Percentiles rank a stretch among this genome's conserved stretches.
Conservation (phyloP, 2,113 vertebrate species). For the Leucosticte australis region DNA sequence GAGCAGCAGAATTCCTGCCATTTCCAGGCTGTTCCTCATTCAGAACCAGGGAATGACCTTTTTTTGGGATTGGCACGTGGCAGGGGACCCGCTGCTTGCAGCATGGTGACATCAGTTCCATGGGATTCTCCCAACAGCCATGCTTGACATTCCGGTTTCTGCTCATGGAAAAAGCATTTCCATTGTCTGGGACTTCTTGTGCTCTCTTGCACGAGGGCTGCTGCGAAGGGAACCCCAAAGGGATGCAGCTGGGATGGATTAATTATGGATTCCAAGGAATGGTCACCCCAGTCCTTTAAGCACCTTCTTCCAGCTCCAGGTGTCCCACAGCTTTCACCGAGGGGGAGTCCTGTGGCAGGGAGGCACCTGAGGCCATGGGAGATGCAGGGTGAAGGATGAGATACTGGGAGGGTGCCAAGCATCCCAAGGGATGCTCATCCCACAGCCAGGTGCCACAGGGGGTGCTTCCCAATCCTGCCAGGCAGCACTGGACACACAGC, state of each 20-base stretch:
- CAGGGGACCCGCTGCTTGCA: not conserved
- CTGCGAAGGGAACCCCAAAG: constrained; percentile 2
- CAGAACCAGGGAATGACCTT: not conserved
- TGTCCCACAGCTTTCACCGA: accelerated
- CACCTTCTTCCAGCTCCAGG: not conserved
- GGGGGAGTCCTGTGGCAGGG: not conserved
- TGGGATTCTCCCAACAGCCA: not conserved
- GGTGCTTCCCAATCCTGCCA: not conserved
- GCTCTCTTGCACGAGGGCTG: not conserved
- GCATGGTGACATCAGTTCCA: not conserved
- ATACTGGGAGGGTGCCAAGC: not conserved
- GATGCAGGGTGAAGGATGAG: not conserved
- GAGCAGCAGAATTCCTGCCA: not conserved
- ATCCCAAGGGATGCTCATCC: not conserved
- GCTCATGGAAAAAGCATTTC: constrained; percentile 48
- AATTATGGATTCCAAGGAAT: not conserved
- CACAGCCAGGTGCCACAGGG: accelerated
- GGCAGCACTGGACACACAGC: not conserved
- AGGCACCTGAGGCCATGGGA: not conserved
- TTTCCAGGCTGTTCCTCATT: not conserved
- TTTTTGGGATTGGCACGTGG: not conserved
- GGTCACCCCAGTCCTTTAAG: not conserved
- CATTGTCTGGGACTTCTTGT: constrained; percentile 46
- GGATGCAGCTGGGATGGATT: constrained; percentile 30
- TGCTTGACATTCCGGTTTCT: not conserved